These are phyloP conservation scores for Drosophila virilis DNA, from an alignment of 1,140 invertebrate species.

Conservation along the genomic window DNA sequence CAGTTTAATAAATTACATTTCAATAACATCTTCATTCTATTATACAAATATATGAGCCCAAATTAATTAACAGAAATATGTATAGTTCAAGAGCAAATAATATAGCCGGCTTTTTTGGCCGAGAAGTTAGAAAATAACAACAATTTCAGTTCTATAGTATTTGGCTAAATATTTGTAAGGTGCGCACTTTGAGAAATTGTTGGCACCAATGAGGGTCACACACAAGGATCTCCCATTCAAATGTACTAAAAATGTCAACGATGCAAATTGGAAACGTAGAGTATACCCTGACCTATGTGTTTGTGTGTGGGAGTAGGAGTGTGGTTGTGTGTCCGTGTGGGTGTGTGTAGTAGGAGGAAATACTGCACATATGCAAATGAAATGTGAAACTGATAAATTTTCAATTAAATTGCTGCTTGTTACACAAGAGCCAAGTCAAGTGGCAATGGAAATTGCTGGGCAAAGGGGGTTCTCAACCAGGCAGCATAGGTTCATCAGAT, in stretches of 20 bases:
- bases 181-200: conserved; percentile 24
- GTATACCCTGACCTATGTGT: not conserved
- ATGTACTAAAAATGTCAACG: conserved; percentile 46
- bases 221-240: not conserved
- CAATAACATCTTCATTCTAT: too few species aligned
- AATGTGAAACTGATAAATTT: conserved; percentile 76
- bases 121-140: conserved; percentile 22
- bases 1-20: too few species aligned
- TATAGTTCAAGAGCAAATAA: not conserved
- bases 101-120: not conserved
- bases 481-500: conserved; percentile 22
- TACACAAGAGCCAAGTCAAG: conserved; percentile 35
- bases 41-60: too few species aligned
- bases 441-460: conserved; percentile 13
- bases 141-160: conserved; percentile 9
- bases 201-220: not conserved
- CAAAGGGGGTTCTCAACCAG: not conserved
- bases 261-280: conserved; percentile 38
- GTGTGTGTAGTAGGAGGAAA: not conserved
- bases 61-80: not conserved
- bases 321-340: not conserved
- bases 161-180: conserved; percentile 20
- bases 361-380: conserved; percentile 64
- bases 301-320: not conserved
- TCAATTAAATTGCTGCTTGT: conserved; percentile 70